Base-by-base conservation (phyloP, 2,797 vertebrate genomes). In the Cynodonichthys magdalenae region DNA sequence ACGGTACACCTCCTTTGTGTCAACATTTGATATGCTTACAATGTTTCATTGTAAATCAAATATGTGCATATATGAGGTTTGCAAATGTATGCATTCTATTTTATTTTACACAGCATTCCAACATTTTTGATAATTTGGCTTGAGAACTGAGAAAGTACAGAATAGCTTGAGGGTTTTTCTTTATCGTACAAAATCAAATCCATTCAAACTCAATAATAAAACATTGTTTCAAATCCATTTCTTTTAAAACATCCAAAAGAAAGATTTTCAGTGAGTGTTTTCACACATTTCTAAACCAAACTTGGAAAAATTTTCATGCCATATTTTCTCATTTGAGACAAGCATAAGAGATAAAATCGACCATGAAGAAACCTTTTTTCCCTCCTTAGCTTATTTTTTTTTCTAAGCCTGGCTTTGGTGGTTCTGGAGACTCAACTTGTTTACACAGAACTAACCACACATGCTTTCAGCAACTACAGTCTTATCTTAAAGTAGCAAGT, bases 381-480 rank as follows among this genome's bases (percentile, higher is more conserved):
- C n/a, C n/a, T 80, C 60, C 59, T 44, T 14, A 51, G 64, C 67
- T 29, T 39, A 6, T 3, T 63, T 60, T 29, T 62, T 29, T 46
- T 50, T 63, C 34, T 1, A 17, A 44, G 18, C 9, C 60, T 12
- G 63, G 31, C 11, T 49, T 24, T 28, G 54, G 56, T 52, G 41
- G 44, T 66, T 24, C 29, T 12, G 3, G 9, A 6, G 19, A 20
- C 8, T 12, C 2, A 15, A 10, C 18, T 11, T 50, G 19, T 58
- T 57, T 10, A 19, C 24, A 55, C 11, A 6, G 6, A 44, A 29
- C 46, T 44, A 17, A 41, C 42, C 19, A 52, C 18, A 31, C 1
- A 1, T 14, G 20, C 11, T 18, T 29, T 56, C 12, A 45, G 17
- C n/a, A 15, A 46, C 42, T 28, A 3, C 29, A 54, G 44, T 52